phyloP scores from a whole-genome alignment of 2,797 vertebrate genomes.

The Arnoldichthys spilopterus region DNA sequence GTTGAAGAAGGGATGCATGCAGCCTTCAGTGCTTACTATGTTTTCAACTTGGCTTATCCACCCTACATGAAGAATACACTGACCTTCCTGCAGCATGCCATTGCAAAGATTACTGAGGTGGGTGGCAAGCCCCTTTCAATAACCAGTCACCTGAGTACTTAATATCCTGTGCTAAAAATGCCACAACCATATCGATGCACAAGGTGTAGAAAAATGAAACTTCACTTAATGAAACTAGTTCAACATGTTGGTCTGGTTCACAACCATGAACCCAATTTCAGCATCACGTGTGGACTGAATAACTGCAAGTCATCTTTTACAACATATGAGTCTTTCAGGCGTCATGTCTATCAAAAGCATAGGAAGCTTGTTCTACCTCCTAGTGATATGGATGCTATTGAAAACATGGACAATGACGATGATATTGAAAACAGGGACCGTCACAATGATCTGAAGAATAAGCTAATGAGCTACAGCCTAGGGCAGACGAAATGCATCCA shows the following conservation, averaged over 20 bases:
- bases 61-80: constrained; percentile 33
- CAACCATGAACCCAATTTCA: constrained; percentile 40
- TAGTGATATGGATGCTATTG: too few relatives aligned
- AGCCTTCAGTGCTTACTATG: constrained; percentile 28
- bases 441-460: too few relatives aligned
- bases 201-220: constrained; percentile 21
- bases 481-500: too few relatives aligned
- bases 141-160: constrained; percentile 21
- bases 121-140: constrained; percentile 26
- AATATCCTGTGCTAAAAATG: constrained; percentile 20
- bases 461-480: too few relatives aligned
- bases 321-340: constrained; percentile 32
- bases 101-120: constrained; percentile 22
- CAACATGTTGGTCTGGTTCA: constrained; percentile 47
- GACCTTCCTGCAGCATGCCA: constrained; percentile 23
- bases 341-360: background rate
- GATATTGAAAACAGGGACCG: too few relatives aligned
- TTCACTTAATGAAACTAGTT: constrained; percentile 32
- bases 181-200: constrained; percentile 15
- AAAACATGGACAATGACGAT: too few relatives aligned
- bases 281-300: constrained; percentile 44
- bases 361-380: too few relatives aligned
- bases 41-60: constrained; percentile 14
- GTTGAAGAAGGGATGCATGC: constrained; percentile 22
- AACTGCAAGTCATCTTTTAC: constrained; percentile 39